Evolutionary conservation across 2,888 invertebrate species (phyloP).

Genomic region (Galerucella calmariensis): DNA sequence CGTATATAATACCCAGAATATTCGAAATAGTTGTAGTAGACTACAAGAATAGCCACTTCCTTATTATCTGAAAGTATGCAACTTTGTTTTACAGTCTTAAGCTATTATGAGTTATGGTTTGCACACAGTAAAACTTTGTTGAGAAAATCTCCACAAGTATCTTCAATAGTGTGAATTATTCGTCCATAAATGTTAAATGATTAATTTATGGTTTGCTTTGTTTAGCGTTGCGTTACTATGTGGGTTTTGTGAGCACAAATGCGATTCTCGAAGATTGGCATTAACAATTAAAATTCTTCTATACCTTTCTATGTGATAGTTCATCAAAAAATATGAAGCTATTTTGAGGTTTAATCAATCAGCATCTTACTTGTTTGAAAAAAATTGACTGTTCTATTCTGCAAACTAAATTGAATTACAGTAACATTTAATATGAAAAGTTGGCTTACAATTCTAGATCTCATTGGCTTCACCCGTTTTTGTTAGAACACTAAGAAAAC

Average conservation of each 20-base stretch:
- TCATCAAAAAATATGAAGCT: not conserved
- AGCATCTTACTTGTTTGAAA: too few species aligned
- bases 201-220: slow-evolving; percentile 59
- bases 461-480: too few species aligned
- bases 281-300: slow-evolving; percentile 27
- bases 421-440: too few species aligned
- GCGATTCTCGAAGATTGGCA: slow-evolving; percentile 11
- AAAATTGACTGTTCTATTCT: too few species aligned
- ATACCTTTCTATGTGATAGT: slow-evolving; percentile 16
- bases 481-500: too few species aligned
- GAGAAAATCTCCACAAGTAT: slow-evolving; percentile 36
- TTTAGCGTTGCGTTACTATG: slow-evolving; percentile 49
- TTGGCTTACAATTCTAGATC: too few species aligned
- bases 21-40: slow-evolving; percentile 7
- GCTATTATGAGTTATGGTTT: slow-evolving; percentile 45
- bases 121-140: slow-evolving; percentile 40
- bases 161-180: slow-evolving; percentile 56
- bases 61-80: slow-evolving; percentile 52
- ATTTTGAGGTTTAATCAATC: too few species aligned
- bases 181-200: slow-evolving; percentile 59
- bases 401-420: too few species aligned
- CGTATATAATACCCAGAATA: slow-evolving; percentile 16
- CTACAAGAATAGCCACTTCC: slow-evolving; percentile 53
- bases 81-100: slow-evolving; percentile 51
- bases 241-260: slow-evolving; percentile 26